Evolutionary conservation across 2,113 vertebrate genomes (phyloP), one percentile per base, ranked within the genome.

Genomic region (Oreochromis spilurus): DNA sequence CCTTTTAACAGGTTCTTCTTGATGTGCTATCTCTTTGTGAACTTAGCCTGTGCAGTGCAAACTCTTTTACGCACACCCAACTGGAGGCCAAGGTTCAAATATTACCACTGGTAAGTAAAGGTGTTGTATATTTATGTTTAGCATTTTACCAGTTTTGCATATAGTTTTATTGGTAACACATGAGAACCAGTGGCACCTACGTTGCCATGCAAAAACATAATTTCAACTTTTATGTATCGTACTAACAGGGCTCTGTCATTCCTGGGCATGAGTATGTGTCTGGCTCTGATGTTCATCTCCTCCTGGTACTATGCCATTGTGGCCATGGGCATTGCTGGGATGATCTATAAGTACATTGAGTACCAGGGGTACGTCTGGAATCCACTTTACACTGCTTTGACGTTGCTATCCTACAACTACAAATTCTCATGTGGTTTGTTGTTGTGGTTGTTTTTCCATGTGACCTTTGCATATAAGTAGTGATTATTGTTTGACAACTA

Each of bases 291-390:
- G 99, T 99, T 99, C 92, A 97, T 99, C 92, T 99, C 98, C 2
- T 99, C 99, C 81, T 99, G 99, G 99, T 99, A 99, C 92, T 99
- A 99, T 3, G 98, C 99, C 36, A 97, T 99, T 82, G 98, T 98
- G 29, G 99, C 99, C 82, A 99, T 99, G 97, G 96, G 97, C 17
- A 99, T 99, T n/a, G 99, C 99, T 19, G 98, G 98, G 91, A 98
- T 99, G 98, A 99, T 99, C 95, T 99, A 99, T 96, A 99, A 99
- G 94, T 99, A 99, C 96, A 99, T 99, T 29, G 99, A 99, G 87
- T 99, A 99, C 90, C 98, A 99, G 92, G 98, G 98, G 99, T 99
- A 95, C 91, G 98, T 97, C 45, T 85, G 45, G 2, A 53, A 34
- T 77, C 7, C 53, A 26, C 24, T 85, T 70, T 81, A 2, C 5